phyloP scores from a whole-genome alignment of 2,888 invertebrate genomes.

The Meta bourneti region DNA sequence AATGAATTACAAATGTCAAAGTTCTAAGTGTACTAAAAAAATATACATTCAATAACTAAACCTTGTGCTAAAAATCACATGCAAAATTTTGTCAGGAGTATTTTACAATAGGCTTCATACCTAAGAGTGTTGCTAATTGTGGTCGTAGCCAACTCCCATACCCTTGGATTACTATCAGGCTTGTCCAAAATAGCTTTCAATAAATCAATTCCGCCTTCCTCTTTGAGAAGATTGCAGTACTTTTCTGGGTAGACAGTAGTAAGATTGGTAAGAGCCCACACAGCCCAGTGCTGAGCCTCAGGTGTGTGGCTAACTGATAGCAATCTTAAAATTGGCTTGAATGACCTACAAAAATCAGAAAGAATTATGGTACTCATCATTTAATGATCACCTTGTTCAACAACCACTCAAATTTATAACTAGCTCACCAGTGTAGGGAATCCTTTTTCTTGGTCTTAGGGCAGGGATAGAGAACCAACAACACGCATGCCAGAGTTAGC shows the following conservation, averaged over 20 bases:
- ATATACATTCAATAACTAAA: no score
- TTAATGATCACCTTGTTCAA: no score
- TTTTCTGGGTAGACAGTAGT: slow-evolving; percentile 95
- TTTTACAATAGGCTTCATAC: slow-evolving; percentile 40
- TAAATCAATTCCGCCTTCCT: slow-evolving; percentile 90
- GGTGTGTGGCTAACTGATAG: slow-evolving; percentile 90
- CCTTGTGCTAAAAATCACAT: no score
- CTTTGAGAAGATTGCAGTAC: slow-evolving; percentile 92
- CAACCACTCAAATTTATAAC: no score
- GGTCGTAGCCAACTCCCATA: slow-evolving; percentile 70
- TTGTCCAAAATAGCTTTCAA: slow-evolving; percentile 83
- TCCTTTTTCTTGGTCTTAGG: no score
- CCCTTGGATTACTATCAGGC: slow-evolving; percentile 76
- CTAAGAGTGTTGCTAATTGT: slow-evolving; percentile 72
- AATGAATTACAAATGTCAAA: no score
- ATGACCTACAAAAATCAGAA: slow-evolving; percentile 84
- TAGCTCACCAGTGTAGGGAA: no score
- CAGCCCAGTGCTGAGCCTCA: slow-evolving; percentile 97
- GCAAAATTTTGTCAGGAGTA: neutral
- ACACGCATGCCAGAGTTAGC: no score
- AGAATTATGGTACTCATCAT: neutral
- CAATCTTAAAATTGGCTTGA: slow-evolving; percentile 94
- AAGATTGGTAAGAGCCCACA: slow-evolving; percentile 97
- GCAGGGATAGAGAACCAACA: no score
- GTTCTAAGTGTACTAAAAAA: no score